Percentiles rank a stretch among this genome's conserved stretches.
These are phyloP conservation scores for Mamestra brassicae DNA, from an alignment of 2,888 invertebrate genomes.

Conservation along the genomic window DNA sequence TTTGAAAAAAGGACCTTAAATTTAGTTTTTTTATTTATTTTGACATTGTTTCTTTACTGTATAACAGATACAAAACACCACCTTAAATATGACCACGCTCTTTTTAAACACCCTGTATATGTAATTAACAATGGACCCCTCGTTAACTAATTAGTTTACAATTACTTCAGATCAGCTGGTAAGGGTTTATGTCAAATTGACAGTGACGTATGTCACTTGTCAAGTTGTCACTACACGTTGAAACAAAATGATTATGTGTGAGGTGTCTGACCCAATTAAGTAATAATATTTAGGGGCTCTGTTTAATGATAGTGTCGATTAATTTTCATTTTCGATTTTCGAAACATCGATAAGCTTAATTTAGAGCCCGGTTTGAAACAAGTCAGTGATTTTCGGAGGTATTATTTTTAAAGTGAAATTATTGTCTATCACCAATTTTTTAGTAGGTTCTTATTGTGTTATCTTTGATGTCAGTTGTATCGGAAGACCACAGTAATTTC, in stretches of 20 bases:
- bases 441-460: too few relatives aligned
- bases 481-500: too few relatives aligned
- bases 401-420: background rate
- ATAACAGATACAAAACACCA: too few relatives aligned
- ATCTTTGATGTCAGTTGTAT: too few relatives aligned
- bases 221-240: background rate
- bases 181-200: conserved; percentile 34
- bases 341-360: background rate
- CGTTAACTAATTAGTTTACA: conserved; percentile 11
- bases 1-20: too few relatives aligned
- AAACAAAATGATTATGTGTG: conserved; percentile 4
- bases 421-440: too few relatives aligned
- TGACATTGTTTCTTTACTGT: too few relatives aligned
- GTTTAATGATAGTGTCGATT: conserved; percentile 8
- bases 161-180: conserved; percentile 31
- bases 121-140: background rate
- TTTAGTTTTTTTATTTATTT: too few relatives aligned
- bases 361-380: background rate
- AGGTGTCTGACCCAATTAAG: background rate
- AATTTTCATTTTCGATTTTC: background rate
- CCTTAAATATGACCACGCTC: too few relatives aligned
- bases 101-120: too few relatives aligned
- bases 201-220: conserved; percentile 19
- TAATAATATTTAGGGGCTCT: background rate
- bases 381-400: too few relatives aligned